Evolutionary conservation across 2,888 invertebrate genomes (phyloP).

Genomic region (Gari tellinella): DNA sequence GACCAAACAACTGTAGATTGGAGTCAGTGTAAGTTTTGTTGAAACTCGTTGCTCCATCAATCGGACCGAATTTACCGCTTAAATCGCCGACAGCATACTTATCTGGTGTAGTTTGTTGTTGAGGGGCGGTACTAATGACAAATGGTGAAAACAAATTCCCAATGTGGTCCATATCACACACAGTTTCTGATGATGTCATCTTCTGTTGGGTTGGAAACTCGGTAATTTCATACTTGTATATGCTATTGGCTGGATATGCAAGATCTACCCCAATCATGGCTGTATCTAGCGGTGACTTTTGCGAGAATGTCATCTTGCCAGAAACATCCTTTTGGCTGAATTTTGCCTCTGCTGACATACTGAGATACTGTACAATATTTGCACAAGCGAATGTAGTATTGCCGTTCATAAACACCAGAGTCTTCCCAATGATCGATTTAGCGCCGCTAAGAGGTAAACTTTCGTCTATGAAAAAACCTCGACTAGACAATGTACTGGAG

Average conservation of each 20-base stretch:
- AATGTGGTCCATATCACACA: constrained; percentile 86
- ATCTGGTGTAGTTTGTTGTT: constrained; percentile 90
- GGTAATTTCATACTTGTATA: constrained; percentile 85
- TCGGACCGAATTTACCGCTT: constrained; percentile 93
- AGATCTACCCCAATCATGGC: constrained; percentile 86
- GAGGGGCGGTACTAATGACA: constrained; percentile 83
- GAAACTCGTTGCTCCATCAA: constrained; percentile 88
- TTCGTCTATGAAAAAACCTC: constrained; percentile 58
- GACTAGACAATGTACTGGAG: constrained; percentile 26
- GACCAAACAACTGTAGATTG: constrained; percentile 93
- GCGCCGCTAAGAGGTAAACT: constrained; percentile 64
- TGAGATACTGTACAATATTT: constrained; percentile 86
- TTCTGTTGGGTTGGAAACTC: constrained; percentile 83
- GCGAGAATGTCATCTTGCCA: constrained; percentile 91
- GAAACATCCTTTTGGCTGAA: constrained; percentile 88
- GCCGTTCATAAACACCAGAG: constrained; percentile 55
- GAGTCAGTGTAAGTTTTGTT: constrained; percentile 88
- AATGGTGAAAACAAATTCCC: constrained; percentile 92
- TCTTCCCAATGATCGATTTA: constrained; percentile 64
- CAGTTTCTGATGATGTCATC: constrained; percentile 62
- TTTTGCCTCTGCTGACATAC: constrained; percentile 69
- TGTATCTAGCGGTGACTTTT: constrained; percentile 92
- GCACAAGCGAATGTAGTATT: constrained; percentile 87
- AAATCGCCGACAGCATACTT: constrained; percentile 95
- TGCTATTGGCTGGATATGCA: constrained; percentile 80